Conservation (phyloP, 64 coral and sea anemone genomes). For the Dendronephthya gigantea region DNA sequence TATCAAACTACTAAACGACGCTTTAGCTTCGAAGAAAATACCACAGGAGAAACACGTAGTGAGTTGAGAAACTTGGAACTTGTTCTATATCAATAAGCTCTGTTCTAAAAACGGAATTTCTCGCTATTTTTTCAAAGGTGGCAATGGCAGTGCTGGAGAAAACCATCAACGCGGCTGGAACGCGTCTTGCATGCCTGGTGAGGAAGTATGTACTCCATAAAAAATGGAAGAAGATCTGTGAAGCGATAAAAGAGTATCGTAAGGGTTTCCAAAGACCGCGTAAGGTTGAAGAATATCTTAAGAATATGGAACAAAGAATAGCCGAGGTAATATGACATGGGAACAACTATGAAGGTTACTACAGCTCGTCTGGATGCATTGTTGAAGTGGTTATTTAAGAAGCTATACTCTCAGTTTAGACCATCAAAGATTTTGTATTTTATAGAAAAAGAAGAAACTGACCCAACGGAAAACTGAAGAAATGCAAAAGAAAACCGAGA, state of each 20-base stretch:
- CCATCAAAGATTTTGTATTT: not conserved
- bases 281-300: not conserved
- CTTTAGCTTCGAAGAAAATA: not conserved
- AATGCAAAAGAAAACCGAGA: not conserved
- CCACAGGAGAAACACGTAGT: not conserved
- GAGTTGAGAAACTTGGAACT: not conserved
- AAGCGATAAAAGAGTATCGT: not conserved
- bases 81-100: no score
- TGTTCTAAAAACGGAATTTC: no score
- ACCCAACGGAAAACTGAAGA: not conserved
- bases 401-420: not conserved
- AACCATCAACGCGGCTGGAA: not conserved
- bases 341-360: no score
- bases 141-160: not conserved
- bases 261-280: not conserved
- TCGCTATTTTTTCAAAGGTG: not conserved
- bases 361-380: no score
- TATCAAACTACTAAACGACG: not conserved
- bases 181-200: not conserved
- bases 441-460: not conserved
- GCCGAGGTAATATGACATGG: not conserved
- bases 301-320: not conserved
- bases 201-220: not conserved
- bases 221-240: not conserved
- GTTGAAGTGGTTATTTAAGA: no score